Conservation (phyloP, 2,797 vertebrate species). For the Sphenodon punctatus region DNA sequence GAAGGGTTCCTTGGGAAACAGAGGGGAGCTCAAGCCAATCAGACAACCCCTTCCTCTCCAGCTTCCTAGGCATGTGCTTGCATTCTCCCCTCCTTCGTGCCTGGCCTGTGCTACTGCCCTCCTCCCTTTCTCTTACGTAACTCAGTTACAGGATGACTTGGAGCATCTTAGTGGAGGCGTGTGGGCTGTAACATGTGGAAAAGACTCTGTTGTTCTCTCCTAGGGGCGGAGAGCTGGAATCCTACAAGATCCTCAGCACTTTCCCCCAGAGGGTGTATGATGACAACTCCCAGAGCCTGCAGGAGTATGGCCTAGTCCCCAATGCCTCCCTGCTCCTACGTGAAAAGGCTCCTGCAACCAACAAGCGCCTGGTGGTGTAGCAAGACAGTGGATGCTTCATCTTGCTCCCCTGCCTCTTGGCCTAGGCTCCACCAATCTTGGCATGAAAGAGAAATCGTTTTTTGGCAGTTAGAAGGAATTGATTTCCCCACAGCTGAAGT, state of each 20-base stretch:
- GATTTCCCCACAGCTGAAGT: too few relatives aligned
- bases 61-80: too few relatives aligned
- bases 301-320: constrained; percentile 79
- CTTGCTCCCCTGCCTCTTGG: neutral
- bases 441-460: neutral
- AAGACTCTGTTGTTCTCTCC: constrained; percentile 36
- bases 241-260: constrained; percentile 87
- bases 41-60: fast-evolving
- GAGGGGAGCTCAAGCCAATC: too few relatives aligned
- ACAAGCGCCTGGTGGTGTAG: neutral
- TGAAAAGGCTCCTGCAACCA: neutral
- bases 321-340: constrained; percentile 80
- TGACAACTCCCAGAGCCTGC: constrained; percentile 77
- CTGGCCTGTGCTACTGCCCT: neutral
- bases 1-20: too few relatives aligned
- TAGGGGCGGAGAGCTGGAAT: constrained; percentile 68
- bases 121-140: constrained; percentile 27
- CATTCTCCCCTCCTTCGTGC: neutral
- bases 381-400: neutral
- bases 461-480: neutral
- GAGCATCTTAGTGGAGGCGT: constrained; percentile 20
- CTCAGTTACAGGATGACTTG: neutral
- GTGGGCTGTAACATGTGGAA: neutral
- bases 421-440: neutral
- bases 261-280: constrained; percentile 79